These are phyloP conservation scores for Notarius lentiginosus DNA, from an alignment of 2,113 vertebrate species.

Conservation along the genomic window DNA sequence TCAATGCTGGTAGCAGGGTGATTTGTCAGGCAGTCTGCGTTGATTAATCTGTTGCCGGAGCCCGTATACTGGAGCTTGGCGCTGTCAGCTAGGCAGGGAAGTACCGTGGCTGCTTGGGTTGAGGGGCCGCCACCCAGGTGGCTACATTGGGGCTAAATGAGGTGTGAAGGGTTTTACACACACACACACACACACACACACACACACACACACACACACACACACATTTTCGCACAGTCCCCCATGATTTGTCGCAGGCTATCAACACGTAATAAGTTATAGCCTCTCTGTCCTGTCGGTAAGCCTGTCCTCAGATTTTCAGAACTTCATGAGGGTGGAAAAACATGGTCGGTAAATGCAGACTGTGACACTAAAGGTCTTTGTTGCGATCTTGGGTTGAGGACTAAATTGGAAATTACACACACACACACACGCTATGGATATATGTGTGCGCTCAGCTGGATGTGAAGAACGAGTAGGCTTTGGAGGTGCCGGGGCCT, in stretches of 20 bases:
- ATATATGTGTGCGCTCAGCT: neutral
- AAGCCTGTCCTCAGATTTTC: conserved; percentile 79
- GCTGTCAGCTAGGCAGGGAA: conserved; percentile 82
- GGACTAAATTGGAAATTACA: neutral
- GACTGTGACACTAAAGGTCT: neutral
- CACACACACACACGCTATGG: neutral
- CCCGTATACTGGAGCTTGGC: conserved; percentile 77
- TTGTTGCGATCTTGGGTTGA: neutral
- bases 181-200: conserved; percentile 68
- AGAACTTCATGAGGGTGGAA: conserved; percentile 52
- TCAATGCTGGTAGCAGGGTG: conserved; percentile 70
- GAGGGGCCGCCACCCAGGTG: conserved; percentile 94
- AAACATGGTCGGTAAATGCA: neutral
- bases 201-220: conserved; percentile 65
- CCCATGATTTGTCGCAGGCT: conserved; percentile 89
- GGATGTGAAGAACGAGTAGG: conserved; percentile 11
- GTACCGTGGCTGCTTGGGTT: conserved; percentile 80
- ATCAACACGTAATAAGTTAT: conserved; percentile 98
- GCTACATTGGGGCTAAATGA: conserved; percentile 96
- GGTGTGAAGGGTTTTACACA: conserved; percentile 87
- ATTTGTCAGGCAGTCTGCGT: conserved; percentile 83
- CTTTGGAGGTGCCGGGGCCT: neutral
- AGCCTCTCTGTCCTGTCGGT: conserved; percentile 87
- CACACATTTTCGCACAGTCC: conserved; percentile 67
- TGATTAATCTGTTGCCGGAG: conserved; percentile 85